Base-by-base conservation (phyloP, 2,888 invertebrate genomes). In the Neria commutata region DNA sequence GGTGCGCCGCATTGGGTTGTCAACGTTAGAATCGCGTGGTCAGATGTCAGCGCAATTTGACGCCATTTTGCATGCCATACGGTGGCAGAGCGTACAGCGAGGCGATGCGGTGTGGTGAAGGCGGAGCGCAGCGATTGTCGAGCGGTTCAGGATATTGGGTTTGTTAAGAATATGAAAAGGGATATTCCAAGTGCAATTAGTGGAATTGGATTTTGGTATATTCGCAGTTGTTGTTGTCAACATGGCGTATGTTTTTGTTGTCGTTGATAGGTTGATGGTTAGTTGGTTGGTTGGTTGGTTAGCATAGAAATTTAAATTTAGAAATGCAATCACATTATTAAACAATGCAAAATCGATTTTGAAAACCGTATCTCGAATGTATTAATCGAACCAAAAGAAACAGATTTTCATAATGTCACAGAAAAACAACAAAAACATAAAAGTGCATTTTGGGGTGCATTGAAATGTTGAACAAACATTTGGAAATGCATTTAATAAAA, bases 1-100 rank as follows among this genome's bases (percentile, higher is more conserved):
- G n/a, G n/a, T n/a, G 45, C 16, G 45, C 45, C 45, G 25, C 45
- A 21, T 42, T 17, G 42, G 29, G 47, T 63, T 57, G 60, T 59
- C 57, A 67, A 67, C 68, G 63, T 62, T 65, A 56, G 58, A 60
- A 58, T 64, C 65, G n/a, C n/a, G 68, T 72, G 73, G 75, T 75
- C 75, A 72, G 73, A 75, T 77, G 75, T 75, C 77, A 76, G 71
- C 68, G 71, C 73, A 76, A 77, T 78, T 76, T 75, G 72, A 70
- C 71, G 76, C 73, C 76, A 75, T 73, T 77, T 66, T 74, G 68
- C 74, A 74, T 74, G 73, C 58, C 45, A 51, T 52, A 54, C 54
- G 47, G 40, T 55, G 47, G 70, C 48, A 56, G 57, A 56, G 49
- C 17, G 50, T 60, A 58, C 37, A 54, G 23, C 56, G 56, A 56